Conservation (phyloP, 1,140 invertebrate genomes). For the Phymorhynchus buccinoides region DNA sequence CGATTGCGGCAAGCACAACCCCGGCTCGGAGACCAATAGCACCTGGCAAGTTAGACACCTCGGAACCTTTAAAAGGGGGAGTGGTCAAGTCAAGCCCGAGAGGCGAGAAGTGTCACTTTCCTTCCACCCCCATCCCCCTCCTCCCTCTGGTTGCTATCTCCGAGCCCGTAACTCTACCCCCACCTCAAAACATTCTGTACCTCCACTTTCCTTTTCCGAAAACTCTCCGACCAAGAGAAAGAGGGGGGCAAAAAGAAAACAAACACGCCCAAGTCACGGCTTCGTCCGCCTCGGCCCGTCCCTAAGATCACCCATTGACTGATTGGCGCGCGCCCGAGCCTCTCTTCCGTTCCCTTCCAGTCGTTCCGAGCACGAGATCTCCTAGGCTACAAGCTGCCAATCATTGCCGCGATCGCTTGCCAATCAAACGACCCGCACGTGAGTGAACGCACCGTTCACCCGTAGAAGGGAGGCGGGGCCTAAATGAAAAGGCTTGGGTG, state of each 20-base stretch:
- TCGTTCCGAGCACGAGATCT: background rate
- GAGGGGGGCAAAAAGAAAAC: conserved; percentile 6
- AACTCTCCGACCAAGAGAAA: conserved; percentile 6
- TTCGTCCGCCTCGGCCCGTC: background rate
- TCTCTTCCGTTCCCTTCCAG: conserved; percentile 5
- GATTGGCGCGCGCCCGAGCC: background rate
- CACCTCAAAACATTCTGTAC: background rate
- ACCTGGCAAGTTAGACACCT: conserved; percentile 21
- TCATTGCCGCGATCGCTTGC: conserved; percentile 16
- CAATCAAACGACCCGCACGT: conserved; percentile 30
- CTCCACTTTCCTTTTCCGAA: background rate
- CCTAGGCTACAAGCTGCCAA: conserved; percentile 38
- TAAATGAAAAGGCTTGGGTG: background rate
- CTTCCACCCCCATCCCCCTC: background rate
- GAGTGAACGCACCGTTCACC: background rate
- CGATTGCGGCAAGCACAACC: background rate
- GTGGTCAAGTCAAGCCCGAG: conserved; percentile 26
- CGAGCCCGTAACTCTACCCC: background rate
- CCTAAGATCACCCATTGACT: conserved; percentile 25
- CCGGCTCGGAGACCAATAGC: background rate
- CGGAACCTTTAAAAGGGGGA: background rate
- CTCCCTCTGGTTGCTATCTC: background rate
- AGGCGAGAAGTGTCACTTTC: conserved; percentile 35
- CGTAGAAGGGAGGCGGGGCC: background rate
- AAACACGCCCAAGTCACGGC: too few relatives aligned